A percentile compares a stretch with the other conserved stretches of the same genome.
phyloP scores from a whole-genome alignment of 2,113 vertebrate genomes.

The Antechinus flavipes region DNA sequence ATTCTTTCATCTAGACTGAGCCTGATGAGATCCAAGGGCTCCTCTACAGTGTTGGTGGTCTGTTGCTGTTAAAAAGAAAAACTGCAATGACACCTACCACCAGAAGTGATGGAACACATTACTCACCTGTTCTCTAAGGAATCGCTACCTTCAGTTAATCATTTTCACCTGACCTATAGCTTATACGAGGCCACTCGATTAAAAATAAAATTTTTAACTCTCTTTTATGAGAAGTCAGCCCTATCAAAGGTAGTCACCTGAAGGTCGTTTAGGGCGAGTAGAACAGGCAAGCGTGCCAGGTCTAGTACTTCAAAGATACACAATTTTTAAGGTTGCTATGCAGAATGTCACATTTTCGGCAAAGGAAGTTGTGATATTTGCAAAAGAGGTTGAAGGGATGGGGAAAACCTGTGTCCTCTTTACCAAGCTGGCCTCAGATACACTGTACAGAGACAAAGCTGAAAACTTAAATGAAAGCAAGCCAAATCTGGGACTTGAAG shows the following conservation, averaged over 20 bases:
- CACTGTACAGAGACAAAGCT: background rate
- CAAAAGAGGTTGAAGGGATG: background rate
- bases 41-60: constrained; percentile 96
- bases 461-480: background rate
- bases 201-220: background rate
- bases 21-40: constrained; percentile 96
- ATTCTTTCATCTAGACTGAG: constrained; percentile 98
- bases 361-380: background rate
- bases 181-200: background rate
- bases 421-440: too few species aligned
- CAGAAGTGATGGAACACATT: background rate
- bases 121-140: background rate
- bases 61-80: constrained; percentile 87
- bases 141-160: background rate
- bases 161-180: background rate
- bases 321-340: background rate
- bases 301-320: background rate
- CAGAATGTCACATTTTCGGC: background rate
- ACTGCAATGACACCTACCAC: background rate
- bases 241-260: background rate
- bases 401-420: background rate
- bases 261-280: background rate
- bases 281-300: background rate
- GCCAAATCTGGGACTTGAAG: background rate
- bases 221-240: background rate